These are phyloP conservation scores for Brachionus koreanus DNA, from an alignment of 1,140 invertebrate species.

Conservation along the genomic window DNA sequence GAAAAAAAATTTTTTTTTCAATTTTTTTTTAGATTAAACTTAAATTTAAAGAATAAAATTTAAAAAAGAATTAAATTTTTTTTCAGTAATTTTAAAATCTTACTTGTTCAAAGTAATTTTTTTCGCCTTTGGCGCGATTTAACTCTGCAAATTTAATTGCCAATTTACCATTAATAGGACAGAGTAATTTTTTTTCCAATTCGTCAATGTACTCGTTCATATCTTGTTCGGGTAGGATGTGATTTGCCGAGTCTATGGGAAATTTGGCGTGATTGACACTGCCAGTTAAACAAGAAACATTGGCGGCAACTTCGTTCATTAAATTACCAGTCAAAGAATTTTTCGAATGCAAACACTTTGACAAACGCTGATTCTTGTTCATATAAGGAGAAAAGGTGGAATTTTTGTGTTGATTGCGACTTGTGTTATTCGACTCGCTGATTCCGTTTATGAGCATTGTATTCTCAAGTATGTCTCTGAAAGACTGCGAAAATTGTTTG, in stretches of 20 bases:
- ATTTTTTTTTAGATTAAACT: too few relatives aligned
- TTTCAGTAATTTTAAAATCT: neutral
- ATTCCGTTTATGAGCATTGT: conserved; percentile 41
- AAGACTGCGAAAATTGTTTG: conserved; percentile 37
- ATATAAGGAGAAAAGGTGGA: neutral
- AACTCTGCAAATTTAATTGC: conserved; percentile 33
- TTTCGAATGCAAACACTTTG: neutral
- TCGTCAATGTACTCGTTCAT: neutral
- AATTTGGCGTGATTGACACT: conserved; percentile 5
- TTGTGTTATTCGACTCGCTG: neutral
- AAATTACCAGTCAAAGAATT: neutral
- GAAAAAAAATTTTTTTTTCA: too few relatives aligned
- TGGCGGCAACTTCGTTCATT: neutral
- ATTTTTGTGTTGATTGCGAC: neutral
- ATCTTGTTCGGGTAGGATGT: neutral
- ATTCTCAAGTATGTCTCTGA: conserved; percentile 31
- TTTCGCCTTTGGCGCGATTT: conserved; percentile 16
- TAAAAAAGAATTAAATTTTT: too few relatives aligned
- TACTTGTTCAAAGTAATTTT: conserved; percentile 30
- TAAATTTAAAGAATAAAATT: too few relatives aligned
- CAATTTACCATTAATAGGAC: conserved; percentile 18
- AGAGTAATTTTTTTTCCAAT: neutral
- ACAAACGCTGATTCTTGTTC: neutral
- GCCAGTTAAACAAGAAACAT: neutral
- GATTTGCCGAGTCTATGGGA: neutral